These are phyloP conservation scores for Nasonia oneida DNA, from an alignment of 2,888 invertebrate genomes.

Conservation along the genomic window DNA sequence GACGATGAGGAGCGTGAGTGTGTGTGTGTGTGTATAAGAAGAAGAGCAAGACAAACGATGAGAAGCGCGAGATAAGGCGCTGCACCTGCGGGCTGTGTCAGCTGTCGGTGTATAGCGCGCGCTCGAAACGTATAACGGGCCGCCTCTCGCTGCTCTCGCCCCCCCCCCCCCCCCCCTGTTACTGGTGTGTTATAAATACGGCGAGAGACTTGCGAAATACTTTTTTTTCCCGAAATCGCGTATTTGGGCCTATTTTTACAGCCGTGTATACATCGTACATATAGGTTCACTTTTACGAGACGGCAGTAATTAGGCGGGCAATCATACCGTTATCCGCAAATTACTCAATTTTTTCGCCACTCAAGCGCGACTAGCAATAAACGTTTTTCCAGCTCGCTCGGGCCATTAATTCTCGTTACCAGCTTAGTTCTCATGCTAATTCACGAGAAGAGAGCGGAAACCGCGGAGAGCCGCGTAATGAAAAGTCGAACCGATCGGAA, in stretches of 20 bases:
- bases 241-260: too few relatives aligned
- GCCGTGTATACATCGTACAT: too few relatives aligned
- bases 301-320: neutral
- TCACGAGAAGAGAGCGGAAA: neutral
- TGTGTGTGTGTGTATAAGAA: neutral
- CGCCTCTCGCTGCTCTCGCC: neutral
- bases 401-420: constrained; percentile 23
- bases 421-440: constrained; percentile 21
- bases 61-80: constrained; percentile 5
- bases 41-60: constrained; percentile 26
- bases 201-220: neutral
- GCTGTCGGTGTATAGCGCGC: constrained; percentile 6
- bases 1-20: neutral
- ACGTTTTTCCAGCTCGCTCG: neutral
- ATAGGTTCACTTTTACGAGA: too few relatives aligned
- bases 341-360: constrained; percentile 6
- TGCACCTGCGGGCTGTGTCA: constrained; percentile 31
- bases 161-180: neutral
- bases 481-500: constrained; percentile 23
- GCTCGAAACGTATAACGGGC: constrained; percentile 10
- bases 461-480: neutral
- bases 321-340: neutral
- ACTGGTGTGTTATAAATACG: neutral
- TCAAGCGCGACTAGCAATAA: neutral
- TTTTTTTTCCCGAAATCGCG: too few relatives aligned